Evolutionary conservation across 2,888 invertebrate species (phyloP).

Genomic region (Agrotis exclamationis): DNA sequence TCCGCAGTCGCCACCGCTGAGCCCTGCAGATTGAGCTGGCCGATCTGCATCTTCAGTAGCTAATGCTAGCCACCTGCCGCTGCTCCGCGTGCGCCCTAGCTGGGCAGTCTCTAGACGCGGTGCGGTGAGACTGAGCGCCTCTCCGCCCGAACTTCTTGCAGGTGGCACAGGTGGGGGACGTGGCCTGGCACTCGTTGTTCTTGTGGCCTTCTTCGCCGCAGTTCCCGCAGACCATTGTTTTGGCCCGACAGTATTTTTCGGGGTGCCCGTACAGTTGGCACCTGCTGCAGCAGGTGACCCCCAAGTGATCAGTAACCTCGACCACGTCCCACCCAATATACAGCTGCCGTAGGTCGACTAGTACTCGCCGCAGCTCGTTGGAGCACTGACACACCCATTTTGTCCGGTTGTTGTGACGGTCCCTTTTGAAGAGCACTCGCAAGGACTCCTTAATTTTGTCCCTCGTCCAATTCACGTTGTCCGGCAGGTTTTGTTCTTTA

Average conservation of each 20-base stretch:
- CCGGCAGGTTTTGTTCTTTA: too few species aligned
- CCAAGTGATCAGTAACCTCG: not conserved
- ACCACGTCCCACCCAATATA: not conserved
- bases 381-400: not conserved
- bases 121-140: conserved; percentile 39
- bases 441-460: too few species aligned
- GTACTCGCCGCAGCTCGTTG: accelerated
- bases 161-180: conserved; percentile 19
- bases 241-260: not conserved
- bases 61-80: too few species aligned
- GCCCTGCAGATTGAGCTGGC: conserved; percentile 47
- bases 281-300: conserved; percentile 5
- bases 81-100: not conserved
- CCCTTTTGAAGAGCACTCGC: not conserved
- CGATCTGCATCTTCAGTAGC: too few species aligned
- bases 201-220: conserved; percentile 1
- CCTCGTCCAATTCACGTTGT: too few species aligned
- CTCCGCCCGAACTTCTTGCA: conserved; percentile 51
- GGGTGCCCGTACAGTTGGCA: conserved; percentile 4
- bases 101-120: conserved; percentile 46
- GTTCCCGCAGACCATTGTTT: not conserved
- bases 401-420: accelerated
- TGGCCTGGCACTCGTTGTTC: not conserved
- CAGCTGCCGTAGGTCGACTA: accelerated
- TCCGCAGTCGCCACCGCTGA: conserved; percentile 57